Percentiles rank a stretch among this genome's conserved stretches.
Conservation (phyloP, 1,140 invertebrate genomes). For the Parasteatoda tepidariorum region DNA sequence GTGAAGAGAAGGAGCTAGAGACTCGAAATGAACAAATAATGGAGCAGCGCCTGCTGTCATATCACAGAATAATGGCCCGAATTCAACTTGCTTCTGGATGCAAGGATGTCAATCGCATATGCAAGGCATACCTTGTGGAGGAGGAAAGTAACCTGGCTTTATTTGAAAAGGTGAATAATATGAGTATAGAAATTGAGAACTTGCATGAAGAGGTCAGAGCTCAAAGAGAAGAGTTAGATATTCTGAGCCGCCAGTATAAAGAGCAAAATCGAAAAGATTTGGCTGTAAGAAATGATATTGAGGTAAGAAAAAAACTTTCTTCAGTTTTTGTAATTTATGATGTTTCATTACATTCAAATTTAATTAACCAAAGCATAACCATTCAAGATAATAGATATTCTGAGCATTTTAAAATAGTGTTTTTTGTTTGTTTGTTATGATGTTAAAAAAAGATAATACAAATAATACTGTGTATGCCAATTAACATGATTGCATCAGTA, state of each 20-base stretch:
- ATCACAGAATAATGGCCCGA: slow-evolving; percentile 11
- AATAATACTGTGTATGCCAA: no score
- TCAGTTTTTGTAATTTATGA: no score
- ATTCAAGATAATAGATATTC: no score
- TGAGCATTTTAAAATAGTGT: no score
- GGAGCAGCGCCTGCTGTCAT: slow-evolving; percentile 11
- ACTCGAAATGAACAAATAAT: slow-evolving; percentile 36
- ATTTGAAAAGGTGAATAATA: slow-evolving; percentile 43
- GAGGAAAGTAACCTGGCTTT: slow-evolving; percentile 32
- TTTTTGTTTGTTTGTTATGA: no score
- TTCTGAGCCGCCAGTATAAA: slow-evolving; percentile 35
- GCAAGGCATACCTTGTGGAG: slow-evolving; percentile 8
- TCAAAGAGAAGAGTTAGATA: slow-evolving; percentile 28
- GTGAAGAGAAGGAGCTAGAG: slow-evolving; percentile 9
- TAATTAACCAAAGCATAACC: no score
- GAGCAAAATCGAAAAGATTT: slow-evolving; percentile 51
- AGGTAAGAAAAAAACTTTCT: slow-evolving; percentile 4
- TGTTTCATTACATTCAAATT: no score
- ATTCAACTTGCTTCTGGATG: slow-evolving; percentile 31
- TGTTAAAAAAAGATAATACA: no score
- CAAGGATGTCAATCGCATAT: slow-evolving; percentile 44
- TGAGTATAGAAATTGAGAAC: slow-evolving; percentile 51
- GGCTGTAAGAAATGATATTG: slow-evolving; percentile 34
- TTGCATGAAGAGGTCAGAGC: slow-evolving; percentile 27
- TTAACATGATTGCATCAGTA: no score